Conservation (phyloP, 2,888 invertebrate species). For the Macropis europaea region DNA sequence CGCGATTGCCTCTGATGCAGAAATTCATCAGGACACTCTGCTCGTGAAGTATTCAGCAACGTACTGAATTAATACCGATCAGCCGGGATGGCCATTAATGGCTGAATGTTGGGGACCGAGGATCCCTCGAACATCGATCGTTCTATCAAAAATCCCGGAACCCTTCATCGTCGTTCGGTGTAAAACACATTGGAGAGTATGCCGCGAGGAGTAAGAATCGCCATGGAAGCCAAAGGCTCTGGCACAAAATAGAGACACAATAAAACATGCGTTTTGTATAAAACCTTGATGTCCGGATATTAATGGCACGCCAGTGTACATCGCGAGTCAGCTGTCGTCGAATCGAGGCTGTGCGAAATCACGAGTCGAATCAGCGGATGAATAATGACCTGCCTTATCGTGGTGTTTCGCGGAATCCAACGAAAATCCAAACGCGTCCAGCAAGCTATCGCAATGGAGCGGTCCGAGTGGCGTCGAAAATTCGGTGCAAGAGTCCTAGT, state of each 20-base stretch:
- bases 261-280: too few species aligned
- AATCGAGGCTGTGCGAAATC: not conserved
- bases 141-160: constrained; percentile 1
- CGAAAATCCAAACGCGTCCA: constrained; percentile 30
- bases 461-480: constrained; percentile 60
- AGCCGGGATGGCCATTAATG: constrained; percentile 55
- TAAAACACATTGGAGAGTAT: too few species aligned
- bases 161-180: not conserved
- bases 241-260: too few species aligned
- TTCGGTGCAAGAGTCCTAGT: constrained; percentile 63
- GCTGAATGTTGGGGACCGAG: not conserved
- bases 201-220: too few species aligned
- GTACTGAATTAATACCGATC: constrained; percentile 62
- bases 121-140: constrained; percentile 17
- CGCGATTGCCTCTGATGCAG: constrained; percentile 50
- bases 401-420: constrained; percentile 24
- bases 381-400: constrained; percentile 48
- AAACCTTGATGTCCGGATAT: too few species aligned
- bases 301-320: too few species aligned
- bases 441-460: constrained; percentile 46
- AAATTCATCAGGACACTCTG: constrained; percentile 57
- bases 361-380: constrained; percentile 13
- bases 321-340: too few species aligned
- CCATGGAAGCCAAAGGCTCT: too few species aligned
- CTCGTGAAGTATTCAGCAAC: constrained; percentile 63